Conservation (phyloP, 2,113 vertebrate genomes). For the Heterotilapia buettikoferi region DNA sequence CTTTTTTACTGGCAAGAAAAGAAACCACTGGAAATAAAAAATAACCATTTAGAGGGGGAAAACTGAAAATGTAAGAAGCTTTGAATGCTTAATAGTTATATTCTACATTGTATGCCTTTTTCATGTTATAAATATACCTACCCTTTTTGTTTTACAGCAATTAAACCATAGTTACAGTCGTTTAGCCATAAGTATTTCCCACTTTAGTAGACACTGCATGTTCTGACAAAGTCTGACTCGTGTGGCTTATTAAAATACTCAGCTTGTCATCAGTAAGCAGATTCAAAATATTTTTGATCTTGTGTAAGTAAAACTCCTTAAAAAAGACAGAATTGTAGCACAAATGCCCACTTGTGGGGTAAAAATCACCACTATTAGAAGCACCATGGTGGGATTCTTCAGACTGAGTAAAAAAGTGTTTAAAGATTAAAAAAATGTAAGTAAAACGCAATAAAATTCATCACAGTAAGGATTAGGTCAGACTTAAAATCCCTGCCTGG, state of each 20-base stretch:
- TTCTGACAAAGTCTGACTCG: background rate
- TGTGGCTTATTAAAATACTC: background rate
- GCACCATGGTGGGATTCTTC: background rate
- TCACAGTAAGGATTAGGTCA: background rate
- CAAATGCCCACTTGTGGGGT: background rate
- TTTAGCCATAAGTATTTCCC: background rate
- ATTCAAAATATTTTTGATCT: background rate
- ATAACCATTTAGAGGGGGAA: background rate
- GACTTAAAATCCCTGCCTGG: background rate
- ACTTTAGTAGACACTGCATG: background rate
- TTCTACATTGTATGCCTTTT: background rate
- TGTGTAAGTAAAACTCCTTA: conserved; percentile 1
- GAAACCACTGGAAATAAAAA: background rate
- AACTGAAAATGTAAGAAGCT: background rate
- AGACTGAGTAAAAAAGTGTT: background rate
- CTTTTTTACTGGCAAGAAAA: background rate
- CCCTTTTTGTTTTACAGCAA: background rate
- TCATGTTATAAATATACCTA: background rate
- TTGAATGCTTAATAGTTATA: background rate
- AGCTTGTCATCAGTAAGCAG: background rate
- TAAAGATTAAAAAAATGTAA: background rate
- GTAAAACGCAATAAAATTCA: background rate
- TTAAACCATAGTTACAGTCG: background rate
- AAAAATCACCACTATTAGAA: background rate
- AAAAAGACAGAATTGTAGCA: background rate